Conservation (phyloP, 2,797 vertebrate genomes). For the Salarias fasciatus region DNA sequence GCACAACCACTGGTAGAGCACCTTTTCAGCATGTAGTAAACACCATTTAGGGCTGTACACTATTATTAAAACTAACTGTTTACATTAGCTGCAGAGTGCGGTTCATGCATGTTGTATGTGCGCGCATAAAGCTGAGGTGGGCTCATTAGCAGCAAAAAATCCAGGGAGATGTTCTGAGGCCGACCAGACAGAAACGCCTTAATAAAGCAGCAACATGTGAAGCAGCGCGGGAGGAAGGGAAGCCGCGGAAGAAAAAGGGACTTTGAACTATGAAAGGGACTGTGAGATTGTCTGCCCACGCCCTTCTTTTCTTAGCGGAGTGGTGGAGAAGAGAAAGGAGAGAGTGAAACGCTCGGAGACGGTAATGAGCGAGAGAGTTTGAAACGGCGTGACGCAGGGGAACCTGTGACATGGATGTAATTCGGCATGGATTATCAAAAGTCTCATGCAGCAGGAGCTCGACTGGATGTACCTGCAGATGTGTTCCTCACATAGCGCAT, state of each 20-base stretch:
- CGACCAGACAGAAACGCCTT: constrained; percentile 62
- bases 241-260: constrained; percentile 64
- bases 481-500: constrained; percentile 22
- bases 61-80: constrained; percentile 11
- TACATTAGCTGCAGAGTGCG: constrained; percentile 17
- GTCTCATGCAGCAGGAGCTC: constrained; percentile 24
- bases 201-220: constrained; percentile 74
- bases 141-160: constrained; percentile 75
- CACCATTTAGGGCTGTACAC: neutral
- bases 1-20: neutral
- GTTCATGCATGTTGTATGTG: neutral
- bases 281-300: constrained; percentile 73
- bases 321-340: constrained; percentile 23
- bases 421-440: constrained; percentile 59
- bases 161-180: constrained; percentile 67
- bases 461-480: constrained; percentile 36
- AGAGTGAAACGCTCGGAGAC: constrained; percentile 5
- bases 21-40: neutral
- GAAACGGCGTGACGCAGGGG: constrained; percentile 28
- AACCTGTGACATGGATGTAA: constrained; percentile 48
- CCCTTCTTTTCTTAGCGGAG: constrained; percentile 50
- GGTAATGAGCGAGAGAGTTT: constrained; percentile 21
- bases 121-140: constrained; percentile 34
- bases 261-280: constrained; percentile 81
- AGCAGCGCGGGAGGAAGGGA: constrained; percentile 59